phyloP scores from a whole-genome alignment of 2,113 vertebrate genomes.

The Miniopterus natalensis region DNA sequence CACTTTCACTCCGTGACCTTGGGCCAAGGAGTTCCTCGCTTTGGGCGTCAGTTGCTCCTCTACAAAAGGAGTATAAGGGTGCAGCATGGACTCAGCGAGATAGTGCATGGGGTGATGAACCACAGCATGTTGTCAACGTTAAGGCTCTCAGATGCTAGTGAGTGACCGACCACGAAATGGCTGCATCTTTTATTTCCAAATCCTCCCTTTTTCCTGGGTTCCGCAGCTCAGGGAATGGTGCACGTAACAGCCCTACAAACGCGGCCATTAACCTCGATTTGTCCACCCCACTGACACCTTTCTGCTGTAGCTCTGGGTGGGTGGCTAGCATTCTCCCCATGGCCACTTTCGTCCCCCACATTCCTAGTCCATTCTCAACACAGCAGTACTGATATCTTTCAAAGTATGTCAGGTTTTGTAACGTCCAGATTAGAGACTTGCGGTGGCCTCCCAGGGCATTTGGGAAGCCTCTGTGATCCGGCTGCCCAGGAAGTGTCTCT shows the following conservation, averaged over 20 bases:
- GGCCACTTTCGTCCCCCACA: rapidly evolving
- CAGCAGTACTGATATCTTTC: neutral
- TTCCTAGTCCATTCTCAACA: neutral
- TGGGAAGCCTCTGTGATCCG: neutral
- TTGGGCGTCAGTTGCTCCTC: neutral
- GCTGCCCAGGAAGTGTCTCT: neutral
- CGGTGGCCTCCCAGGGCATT: rapidly evolving
- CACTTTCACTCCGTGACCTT: constrained; percentile 59
- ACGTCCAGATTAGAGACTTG: neutral
- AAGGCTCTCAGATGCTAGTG: neutral
- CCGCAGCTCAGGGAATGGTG: neutral
- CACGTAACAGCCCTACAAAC: neutral
- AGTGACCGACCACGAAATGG: rapidly evolving
- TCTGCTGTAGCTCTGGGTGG: neutral
- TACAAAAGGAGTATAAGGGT: neutral
- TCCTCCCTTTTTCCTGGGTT: too few species aligned
- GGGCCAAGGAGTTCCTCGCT: neutral
- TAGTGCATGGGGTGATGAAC: neutral
- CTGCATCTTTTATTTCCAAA: neutral
- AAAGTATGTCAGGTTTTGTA: neutral
- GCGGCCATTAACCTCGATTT: neutral
- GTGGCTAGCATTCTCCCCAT: neutral
- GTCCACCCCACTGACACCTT: too few species aligned
- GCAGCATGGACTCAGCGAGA: neutral
- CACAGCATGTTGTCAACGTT: neutral